A percentile compares a stretch with the other conserved stretches of the same genome.
These are phyloP conservation scores for Pristionchus exspectatus DNA, from an alignment of 2,888 invertebrate species.

Conservation along the genomic window DNA sequence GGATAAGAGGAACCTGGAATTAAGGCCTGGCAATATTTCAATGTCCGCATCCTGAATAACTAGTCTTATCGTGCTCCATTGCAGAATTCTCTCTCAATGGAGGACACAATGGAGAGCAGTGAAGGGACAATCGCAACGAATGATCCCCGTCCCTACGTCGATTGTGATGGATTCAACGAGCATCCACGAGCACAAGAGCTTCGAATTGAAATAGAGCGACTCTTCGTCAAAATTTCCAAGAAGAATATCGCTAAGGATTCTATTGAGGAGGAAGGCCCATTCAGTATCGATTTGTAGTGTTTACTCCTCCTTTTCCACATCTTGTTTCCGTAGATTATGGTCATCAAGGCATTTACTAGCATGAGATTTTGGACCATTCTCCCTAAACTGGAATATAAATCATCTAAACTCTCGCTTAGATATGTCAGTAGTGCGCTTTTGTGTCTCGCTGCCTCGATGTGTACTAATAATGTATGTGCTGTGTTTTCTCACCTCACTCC, in stretches of 20 bases:
- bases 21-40: too few relatives aligned
- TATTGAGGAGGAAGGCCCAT: neutral
- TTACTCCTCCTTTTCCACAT: neutral
- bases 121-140: neutral
- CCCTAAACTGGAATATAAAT: too few relatives aligned
- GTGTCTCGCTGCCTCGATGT: neutral
- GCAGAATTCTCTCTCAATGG: conserved; percentile 49
- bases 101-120: neutral
- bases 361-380: neutral
- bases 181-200: neutral
- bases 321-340: neutral
- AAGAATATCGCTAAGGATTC: conserved; percentile 17
- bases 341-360: neutral
- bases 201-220: neutral
- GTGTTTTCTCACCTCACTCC: conserved; percentile 17
- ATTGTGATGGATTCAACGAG: conserved; percentile 25
- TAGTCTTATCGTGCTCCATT: too few relatives aligned
- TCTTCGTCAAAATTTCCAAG: neutral
- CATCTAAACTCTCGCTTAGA: neutral
- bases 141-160: conserved; percentile 30
- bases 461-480: conserved; percentile 23
- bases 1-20: neutral
- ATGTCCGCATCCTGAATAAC: too few relatives aligned
- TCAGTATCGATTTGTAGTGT: conserved; percentile 15
- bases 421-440: neutral